Conservation (phyloP, 1,140 invertebrate genomes). For the Aricia agestis region DNA sequence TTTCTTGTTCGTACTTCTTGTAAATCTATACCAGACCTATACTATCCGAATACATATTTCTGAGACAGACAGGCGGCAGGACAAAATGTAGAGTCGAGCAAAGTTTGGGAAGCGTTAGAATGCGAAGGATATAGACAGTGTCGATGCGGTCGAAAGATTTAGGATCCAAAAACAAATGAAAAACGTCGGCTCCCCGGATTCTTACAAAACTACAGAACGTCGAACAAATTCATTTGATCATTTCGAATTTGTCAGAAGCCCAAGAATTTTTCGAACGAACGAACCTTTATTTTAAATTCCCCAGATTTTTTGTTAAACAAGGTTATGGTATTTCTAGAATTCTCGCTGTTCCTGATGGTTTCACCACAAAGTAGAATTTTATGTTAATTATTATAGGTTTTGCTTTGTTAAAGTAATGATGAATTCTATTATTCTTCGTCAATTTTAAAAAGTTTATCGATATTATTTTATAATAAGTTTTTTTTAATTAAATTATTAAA, state of each 20-base stretch:
- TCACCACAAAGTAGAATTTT: neutral
- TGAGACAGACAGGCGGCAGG: too few relatives aligned
- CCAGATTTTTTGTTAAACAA: conserved; percentile 9
- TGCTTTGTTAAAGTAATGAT: too few relatives aligned
- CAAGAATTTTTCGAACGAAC: conserved; percentile 19
- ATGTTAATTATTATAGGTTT: neutral
- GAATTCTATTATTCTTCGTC: too few relatives aligned
- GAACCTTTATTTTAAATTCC: conserved; percentile 11
- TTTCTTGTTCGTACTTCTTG: too few relatives aligned
- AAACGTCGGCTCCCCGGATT: conserved; percentile 37
- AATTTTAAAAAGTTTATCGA: too few relatives aligned
- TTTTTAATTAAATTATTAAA: too few relatives aligned
- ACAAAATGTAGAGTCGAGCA: neutral
- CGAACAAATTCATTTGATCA: conserved; percentile 55
- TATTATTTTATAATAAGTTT: too few relatives aligned
- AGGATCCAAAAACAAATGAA: conserved; percentile 38
- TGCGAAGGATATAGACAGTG: conserved; percentile 43
- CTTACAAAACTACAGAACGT: conserved; percentile 39
- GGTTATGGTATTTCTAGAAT: conserved; percentile 1
- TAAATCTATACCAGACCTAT: too few relatives aligned
- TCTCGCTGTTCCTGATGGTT: neutral
- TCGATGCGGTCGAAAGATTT: conserved; percentile 51
- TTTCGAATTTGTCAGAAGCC: conserved; percentile 53
- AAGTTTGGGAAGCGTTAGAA: conserved; percentile 32
- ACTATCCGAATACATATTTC: too few relatives aligned